Evolutionary conservation across 2,888 invertebrate genomes (phyloP).

Genomic region (Parnassius mnemosyne): DNA sequence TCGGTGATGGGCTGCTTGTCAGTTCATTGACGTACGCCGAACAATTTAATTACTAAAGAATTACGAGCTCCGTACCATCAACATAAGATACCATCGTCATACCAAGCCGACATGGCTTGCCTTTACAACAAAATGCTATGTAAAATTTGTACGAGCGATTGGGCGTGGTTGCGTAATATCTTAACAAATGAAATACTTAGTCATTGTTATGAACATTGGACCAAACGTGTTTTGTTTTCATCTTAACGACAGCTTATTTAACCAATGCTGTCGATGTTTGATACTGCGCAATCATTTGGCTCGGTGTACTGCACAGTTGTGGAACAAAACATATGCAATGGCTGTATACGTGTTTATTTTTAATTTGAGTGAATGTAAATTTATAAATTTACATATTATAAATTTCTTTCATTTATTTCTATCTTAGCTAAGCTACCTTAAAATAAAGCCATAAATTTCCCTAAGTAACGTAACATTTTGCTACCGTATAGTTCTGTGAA

Average conservation of each 20-base stretch:
- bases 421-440: background rate
- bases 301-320: background rate
- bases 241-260: constrained; percentile 30
- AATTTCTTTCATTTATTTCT: background rate
- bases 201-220: constrained; percentile 34
- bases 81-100: constrained; percentile 48
- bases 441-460: no score
- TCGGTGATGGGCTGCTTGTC: constrained; percentile 52
- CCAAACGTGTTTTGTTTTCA: constrained; percentile 40
- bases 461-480: no score
- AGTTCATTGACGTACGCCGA: constrained; percentile 58
- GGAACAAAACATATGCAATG: background rate
- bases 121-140: constrained; percentile 40
- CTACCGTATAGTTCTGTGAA: no score
- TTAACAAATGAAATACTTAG: constrained; percentile 33
- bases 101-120: constrained; percentile 26
- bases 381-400: background rate
- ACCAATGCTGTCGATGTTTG: constrained; percentile 44
- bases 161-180: constrained; percentile 37
- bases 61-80: constrained; percentile 54
- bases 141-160: constrained; percentile 45
- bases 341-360: background rate
- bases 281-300: constrained; percentile 52
- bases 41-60: constrained; percentile 77
- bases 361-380: background rate